Evolutionary conservation across 2,888 invertebrate species (phyloP), one percentile per base, ranked within the genome.

Genomic region (Tortricodes alternella): DNA sequence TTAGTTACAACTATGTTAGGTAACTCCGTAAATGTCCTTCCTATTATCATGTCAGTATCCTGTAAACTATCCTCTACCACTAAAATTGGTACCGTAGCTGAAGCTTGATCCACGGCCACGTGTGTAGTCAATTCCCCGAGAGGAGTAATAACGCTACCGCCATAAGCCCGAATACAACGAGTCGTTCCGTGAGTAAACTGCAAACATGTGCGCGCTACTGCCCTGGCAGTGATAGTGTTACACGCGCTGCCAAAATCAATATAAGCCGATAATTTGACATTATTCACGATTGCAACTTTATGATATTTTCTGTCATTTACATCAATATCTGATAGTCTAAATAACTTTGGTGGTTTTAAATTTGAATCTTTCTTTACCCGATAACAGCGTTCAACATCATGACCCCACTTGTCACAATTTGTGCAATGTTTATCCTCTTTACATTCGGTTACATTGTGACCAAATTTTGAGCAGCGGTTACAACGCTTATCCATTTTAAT

Each of bases 1-100:
- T 39, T 50, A 23, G 11, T 27, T 9, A 50, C 39, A 3, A 29
- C 2, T 9, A 32, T 39, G 3, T 27, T 29, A n/a, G 50, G 39
- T 6, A 50, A 3, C 6, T 50, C 32, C 2, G 39, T 50, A 19
- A 49, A 50, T 18, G 50, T 9, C 11, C 50, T 27, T 7, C 50
- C 39, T 18, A 50, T 32, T 2, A 50, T 49, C 49, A 49, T 49
- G 27, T 49, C 49, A 1, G 38, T 38, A 8, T 49, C 38, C 13
- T 49, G 49, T 11, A 38, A 27, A 3, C 9, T 11, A 19, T 49
- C 49, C n/a, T 38, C 38, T 9, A 49, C 49, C 1, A 38, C 49
- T 6, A 49, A 9, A 16, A 49, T 18, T 9, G 38, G 37, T 3
- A 38, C 38, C 2, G 24, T 49, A n/a, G 38, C 49, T 3, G 37